Base-by-base conservation (phyloP, 2,888 invertebrate species). In the Epinotia demarniana region DNA sequence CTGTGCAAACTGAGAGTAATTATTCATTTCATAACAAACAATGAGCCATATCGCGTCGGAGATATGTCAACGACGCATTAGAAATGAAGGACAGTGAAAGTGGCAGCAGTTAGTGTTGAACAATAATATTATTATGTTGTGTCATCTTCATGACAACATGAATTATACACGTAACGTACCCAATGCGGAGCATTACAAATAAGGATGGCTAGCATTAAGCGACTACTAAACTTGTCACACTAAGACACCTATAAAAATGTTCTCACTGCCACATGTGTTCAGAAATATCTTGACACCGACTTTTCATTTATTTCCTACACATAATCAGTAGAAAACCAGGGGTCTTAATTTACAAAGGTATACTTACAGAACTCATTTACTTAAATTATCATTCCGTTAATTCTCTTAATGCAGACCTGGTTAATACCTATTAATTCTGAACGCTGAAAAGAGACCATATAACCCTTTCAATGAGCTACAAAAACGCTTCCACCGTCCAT, bases 61-160 rank as follows among this genome's bases (percentile, higher is more conserved):
- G 27, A 23, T 23, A 18, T 57, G 69, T 69, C 74, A 58, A 64
- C 74, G 23, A 39, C 46, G 69, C 71, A 74, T 70, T 63, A 70
- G 63, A 74, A 64, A 74, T 62, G 62, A 70, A 64, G 69, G 16
- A 57, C 33, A 39, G 74, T 74, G 74, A 74, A 74, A 74, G 74
- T 63, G 33, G 46, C 63, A 49, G 49, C 43, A 16, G 62, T 58
- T 69, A 23, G 33, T 16, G 57, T 57, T 69, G 63, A 70, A 68
- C 68, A 67, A 70, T 63, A 74, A 49, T 63, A 63, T 63, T 69
- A 55, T 60, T 60, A 33, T n/a, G 39, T 69, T 60, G 46, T 69
- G 69, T 69, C 58, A 69, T 60, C 33, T 55, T 67, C 49, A 23
- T 62, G 33, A 67, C 55, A 67, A 60, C 27, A 27, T 12, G 43